Evolutionary conservation across 2,113 vertebrate species (phyloP).

Genomic region (Channa argus): DNA sequence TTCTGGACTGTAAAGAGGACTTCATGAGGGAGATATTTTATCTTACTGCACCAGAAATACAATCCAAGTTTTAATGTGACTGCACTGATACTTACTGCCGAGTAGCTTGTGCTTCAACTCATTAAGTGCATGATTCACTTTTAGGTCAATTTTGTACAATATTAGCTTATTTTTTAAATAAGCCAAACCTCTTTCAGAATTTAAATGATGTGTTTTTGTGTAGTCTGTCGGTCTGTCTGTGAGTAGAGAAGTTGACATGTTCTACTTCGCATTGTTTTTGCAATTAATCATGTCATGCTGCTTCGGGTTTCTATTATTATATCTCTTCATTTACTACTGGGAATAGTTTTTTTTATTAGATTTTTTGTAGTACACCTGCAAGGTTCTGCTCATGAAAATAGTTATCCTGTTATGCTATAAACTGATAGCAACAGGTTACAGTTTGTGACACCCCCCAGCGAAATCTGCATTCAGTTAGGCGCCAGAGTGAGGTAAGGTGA

Average conservation of each 20-base stretch:
- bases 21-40: constrained; percentile 20
- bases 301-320: constrained; percentile 37
- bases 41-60: background rate
- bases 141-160: no score
- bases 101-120: no score
- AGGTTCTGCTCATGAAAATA: constrained; percentile 66
- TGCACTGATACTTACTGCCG: no score
- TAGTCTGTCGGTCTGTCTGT: no score
- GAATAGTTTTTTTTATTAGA: constrained; percentile 36
- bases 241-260: no score
- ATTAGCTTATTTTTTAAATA: no score
- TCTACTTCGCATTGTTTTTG: background rate
- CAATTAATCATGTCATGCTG: constrained; percentile 50
- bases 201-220: no score
- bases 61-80: background rate
- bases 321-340: constrained; percentile 54
- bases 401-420: constrained; percentile 59
- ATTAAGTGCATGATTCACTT: no score
- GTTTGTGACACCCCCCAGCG: no score
- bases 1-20: constrained; percentile 6
- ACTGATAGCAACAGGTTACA: constrained; percentile 26
- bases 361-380: constrained; percentile 45
- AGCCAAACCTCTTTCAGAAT: no score
- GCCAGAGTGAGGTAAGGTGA: constrained; percentile 9
- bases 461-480: no score